Evolutionary conservation across 64 coral and sea anemone species (phyloP), one percentile per base, ranked within the genome.

Genomic region (Stylophora pistillata): DNA sequence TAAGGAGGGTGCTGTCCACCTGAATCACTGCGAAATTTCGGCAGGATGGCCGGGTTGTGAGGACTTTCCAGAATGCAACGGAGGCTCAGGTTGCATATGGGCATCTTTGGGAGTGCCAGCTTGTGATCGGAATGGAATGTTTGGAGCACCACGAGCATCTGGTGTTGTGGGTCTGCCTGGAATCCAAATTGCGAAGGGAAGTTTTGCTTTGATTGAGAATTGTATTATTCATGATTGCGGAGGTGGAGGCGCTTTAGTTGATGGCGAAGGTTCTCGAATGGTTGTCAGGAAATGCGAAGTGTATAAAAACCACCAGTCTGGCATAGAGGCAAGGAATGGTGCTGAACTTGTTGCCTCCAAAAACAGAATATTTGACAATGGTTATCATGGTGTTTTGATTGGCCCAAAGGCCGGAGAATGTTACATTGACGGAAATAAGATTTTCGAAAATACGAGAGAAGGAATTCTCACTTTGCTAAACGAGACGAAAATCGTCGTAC

Each of bases 21-120:
- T 91, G 56, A 56, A 86, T 29, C 72, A 56, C 3, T 91, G 95
- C 61, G 26, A 93, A 15, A 16, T 98, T 54, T 98, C 95, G 0
- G 91, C 88, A 62, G 95, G 95, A 53, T n/a, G 4, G 13, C 20
- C 63, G 1, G 65, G 88, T 15, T 98, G 95, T 58, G 88, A 94
- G 58, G 88, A 93, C 58, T 98, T 60, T 37, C 91, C 94, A 93
- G 94, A 96, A 21, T 96, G 94, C 58, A 89, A 96, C 53, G 94
- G 94, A 0, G 94, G 81, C 0, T 2, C 54, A 68, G 94, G 91
- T 2, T 96, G 94, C 30, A 28, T 93, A n/a, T 55, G 90, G 15
- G 23, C 30, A 0, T 73, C 74, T 25, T 25, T 65, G 18, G 90
- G 90, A 17, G 37, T 14, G 23, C 71, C 52, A 1, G 62, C 27